Percentiles rank a stretch among this genome's conserved stretches.
These are phyloP conservation scores for Formicarius rufipectus DNA, from an alignment of 2,113 vertebrate species.

Conservation along the genomic window DNA sequence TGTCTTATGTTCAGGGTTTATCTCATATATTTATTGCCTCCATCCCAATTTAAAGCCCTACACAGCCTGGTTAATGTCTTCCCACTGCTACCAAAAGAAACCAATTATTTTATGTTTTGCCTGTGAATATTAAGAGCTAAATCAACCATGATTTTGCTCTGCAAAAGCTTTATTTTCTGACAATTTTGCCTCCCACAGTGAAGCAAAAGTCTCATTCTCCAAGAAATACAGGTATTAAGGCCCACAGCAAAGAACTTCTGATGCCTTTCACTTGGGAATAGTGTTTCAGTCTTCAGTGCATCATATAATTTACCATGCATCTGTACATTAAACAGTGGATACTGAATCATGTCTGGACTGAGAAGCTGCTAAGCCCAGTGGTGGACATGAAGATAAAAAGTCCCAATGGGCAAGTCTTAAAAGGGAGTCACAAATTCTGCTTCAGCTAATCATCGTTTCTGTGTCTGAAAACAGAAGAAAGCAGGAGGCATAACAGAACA, in stretches of 20 bases:
- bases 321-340: slow-evolving; percentile 43
- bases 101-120: neutral
- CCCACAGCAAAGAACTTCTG: neutral
- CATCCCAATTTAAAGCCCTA: neutral
- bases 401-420: slow-evolving; percentile 37
- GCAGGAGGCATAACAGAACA: slow-evolving; percentile 1
- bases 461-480: slow-evolving; percentile 35
- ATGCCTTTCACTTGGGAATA: neutral
- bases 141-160: neutral
- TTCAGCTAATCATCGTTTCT: slow-evolving; percentile 5
- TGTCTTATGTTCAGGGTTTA: neutral
- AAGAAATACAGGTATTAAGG: neutral
- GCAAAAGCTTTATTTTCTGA: neutral
- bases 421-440: slow-evolving; percentile 52
- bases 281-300: neutral
- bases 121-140: neutral
- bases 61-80: neutral
- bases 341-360: slow-evolving; percentile 44
- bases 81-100: neutral
- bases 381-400: slow-evolving; percentile 62
- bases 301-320: slow-evolving; percentile 22
- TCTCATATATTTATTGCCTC: neutral
- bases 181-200: neutral
- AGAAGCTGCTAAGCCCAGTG: neutral
- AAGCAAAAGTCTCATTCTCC: neutral